These are phyloP conservation scores for cat (Felis catus) DNA, from an alignment of 2,113 vertebrate species.

Conservation along the genomic window F.catus_Fca126_mat1.0 CM031414.1:99597501-99598000, in stretches of 20 bases:
- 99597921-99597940: not conserved
- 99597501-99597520: not conserved
- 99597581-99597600: conserved; percentile 18
- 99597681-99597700: conserved; percentile 27
- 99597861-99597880: not conserved
- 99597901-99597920: not conserved
- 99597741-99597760: not conserved
- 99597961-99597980: not conserved
- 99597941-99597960: not conserved
- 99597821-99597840: not conserved
- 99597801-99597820: not conserved
- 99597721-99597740: not conserved
- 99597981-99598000: not conserved
- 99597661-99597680: not conserved
- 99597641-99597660: not conserved
- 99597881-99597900: not conserved
- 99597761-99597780: conserved; percentile 22
- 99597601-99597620: not conserved
- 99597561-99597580: conserved; percentile 1
- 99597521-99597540: not conserved
- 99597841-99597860: not conserved
- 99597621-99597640: not conserved
- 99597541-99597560: not conserved
- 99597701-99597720: not conserved
- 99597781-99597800: conserved; percentile 5